These are phyloP conservation scores for Ommatoiulus sabulosus DNA, from an alignment of 2,888 invertebrate genomes.

Conservation along the genomic window DNA sequence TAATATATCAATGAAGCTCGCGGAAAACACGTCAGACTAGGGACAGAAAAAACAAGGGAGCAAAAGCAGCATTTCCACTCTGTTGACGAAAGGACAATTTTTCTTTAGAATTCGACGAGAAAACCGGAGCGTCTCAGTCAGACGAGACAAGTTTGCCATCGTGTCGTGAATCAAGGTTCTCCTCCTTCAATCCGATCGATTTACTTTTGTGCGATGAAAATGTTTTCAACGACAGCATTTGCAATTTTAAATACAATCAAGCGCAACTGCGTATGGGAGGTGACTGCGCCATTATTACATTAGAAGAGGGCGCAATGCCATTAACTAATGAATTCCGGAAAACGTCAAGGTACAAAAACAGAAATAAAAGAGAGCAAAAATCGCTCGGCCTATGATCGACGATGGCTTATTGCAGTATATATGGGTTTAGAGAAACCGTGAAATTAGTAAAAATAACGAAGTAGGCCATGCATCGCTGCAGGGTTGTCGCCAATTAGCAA, in stretches of 20 bases:
- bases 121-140: background rate
- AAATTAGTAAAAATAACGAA: conserved; percentile 25
- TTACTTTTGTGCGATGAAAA: conserved; percentile 38
- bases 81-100: background rate
- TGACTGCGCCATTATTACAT: conserved; percentile 35
- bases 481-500: background rate
- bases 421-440: background rate
- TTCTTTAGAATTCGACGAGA: background rate
- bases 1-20: background rate
- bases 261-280: conserved; percentile 4
- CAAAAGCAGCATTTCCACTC: background rate
- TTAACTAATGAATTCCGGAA: conserved; percentile 48
- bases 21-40: background rate
- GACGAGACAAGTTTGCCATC: background rate
- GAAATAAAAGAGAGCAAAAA: background rate
- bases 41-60: background rate
- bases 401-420: background rate
- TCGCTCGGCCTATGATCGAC: background rate
- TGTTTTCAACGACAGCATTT: conserved; percentile 48
- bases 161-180: conserved; percentile 14
- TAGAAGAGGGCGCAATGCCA: conserved; percentile 45
- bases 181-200: conserved; percentile 25
- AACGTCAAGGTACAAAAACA: conserved; percentile 16
- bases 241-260: conserved; percentile 48
- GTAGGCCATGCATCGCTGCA: background rate